Evolutionary conservation across 2,888 invertebrate genomes (phyloP).

Genomic region (Hypomecis atomaria): DNA sequence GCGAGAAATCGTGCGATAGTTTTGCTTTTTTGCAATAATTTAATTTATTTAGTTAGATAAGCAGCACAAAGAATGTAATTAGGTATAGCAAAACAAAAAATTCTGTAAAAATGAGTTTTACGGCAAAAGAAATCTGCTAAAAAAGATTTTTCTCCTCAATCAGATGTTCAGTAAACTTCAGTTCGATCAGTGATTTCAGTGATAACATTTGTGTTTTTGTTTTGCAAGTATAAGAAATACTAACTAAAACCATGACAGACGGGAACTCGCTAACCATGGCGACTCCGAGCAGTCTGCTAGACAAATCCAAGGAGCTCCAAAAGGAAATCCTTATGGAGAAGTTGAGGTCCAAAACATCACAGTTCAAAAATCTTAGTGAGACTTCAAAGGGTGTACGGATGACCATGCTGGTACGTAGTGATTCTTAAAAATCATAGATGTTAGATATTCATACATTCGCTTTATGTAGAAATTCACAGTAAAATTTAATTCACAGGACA

Average conservation of each 20-base stretch:
- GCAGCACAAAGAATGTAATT: constrained; percentile 4
- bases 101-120: not conserved
- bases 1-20: not conserved
- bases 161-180: constrained; percentile 57
- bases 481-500: constrained; percentile 86
- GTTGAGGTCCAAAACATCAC: constrained; percentile 92
- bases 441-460: not conserved
- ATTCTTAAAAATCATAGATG: not conserved
- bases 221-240: constrained; percentile 43
- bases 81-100: not conserved
- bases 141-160: constrained; percentile 36
- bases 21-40: constrained; percentile 11
- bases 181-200: constrained; percentile 46
- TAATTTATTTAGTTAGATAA: not conserved
- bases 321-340: constrained; percentile 96
- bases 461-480: not conserved
- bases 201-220: constrained; percentile 50
- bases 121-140: too few relatives aligned
- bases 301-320: constrained; percentile 85
- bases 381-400: constrained; percentile 95
- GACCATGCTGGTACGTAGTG: constrained; percentile 89
- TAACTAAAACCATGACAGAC: constrained; percentile 66
- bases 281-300: constrained; percentile 64
- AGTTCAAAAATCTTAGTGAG: constrained; percentile 92
- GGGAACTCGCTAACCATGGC: constrained; percentile 65